Evolutionary conservation across 2,797 vertebrate genomes (phyloP).

Genomic region (Brotula barbata): DNA sequence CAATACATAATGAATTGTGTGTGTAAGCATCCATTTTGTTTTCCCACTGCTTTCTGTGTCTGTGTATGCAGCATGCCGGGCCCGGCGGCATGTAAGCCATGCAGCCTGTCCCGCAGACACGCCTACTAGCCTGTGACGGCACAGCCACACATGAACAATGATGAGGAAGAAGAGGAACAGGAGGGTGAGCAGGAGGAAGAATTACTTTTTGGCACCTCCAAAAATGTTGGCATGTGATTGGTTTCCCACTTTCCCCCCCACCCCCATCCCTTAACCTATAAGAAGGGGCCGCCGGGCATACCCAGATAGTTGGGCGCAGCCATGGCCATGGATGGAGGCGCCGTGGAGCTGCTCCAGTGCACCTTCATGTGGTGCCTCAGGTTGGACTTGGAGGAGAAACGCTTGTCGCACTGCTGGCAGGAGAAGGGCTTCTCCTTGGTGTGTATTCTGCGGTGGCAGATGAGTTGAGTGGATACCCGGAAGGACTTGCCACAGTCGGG

Average conservation of each 20-base stretch:
- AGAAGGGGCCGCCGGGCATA: constrained; percentile 76
- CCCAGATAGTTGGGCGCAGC: constrained; percentile 72
- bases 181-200: constrained; percentile 45
- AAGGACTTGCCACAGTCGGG: constrained; percentile 82
- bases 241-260: constrained; percentile 7
- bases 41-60: constrained; percentile 21
- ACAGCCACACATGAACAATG: constrained; percentile 53
- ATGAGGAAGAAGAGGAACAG: constrained; percentile 48
- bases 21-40: constrained; percentile 31
- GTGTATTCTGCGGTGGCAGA: constrained; percentile 88
- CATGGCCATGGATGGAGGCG: constrained; percentile 62
- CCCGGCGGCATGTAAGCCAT: constrained; percentile 7
- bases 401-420: constrained; percentile 80
- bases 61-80: constrained; percentile 42
- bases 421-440: constrained; percentile 86
- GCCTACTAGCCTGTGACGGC: constrained; percentile 15
- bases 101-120: constrained; percentile 39
- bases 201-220: constrained; percentile 61
- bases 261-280: constrained; percentile 62
- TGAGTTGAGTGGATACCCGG: constrained; percentile 83
- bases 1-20: constrained; percentile 3
- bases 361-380: constrained; percentile 84
- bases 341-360: constrained; percentile 76
- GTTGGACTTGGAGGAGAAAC: constrained; percentile 83
- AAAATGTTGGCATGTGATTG: constrained; percentile 58